Evolutionary conservation across 92 coral and sea anemone species (phyloP), one percentile per base, ranked within the genome.

Genomic region (Muricea muricata): DNA sequence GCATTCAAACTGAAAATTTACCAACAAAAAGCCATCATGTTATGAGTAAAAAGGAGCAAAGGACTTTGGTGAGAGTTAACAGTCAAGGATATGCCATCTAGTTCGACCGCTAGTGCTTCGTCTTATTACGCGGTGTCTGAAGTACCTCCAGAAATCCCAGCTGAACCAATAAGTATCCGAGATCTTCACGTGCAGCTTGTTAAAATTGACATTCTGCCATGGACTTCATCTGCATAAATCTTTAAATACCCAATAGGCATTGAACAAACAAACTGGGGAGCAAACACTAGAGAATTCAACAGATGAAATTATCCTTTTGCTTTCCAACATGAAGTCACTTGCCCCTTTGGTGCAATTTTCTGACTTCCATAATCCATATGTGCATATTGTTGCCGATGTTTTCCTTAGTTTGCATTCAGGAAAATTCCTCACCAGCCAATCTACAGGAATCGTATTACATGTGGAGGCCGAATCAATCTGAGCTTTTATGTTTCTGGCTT

Each of bases 401-500:
- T 68, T 79, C 32, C 69, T 65, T 25, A 79, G 18, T 37, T 86
- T 79, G 23, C 60, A 48, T 33, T 65, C 68, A 2, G 87, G 87
- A 56, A 87, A 87, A 72, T 56, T 32, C 82, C 73, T 69, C 65
- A 79, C 75, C 25, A 81, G 25, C 57, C 67, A 25, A 58, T 8
- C 24, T 58, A 75, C 50, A 56, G 87, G 79, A 2, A 81, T 74
- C 39, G 90, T 87, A 52, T 87, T 82, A 25, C 91, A 87, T 4
- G 91, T 87, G 1, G 87, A 82, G 2, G 87, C 91, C 31, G 87
- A 87, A 81, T 87, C 87, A 55, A 75, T 87, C 42, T 87, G 91
- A 20, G 80, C 87, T 82, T 21, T 58, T 2, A 87, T 77, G 42
- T 32, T 25, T 88, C 78, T 61, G 25, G 79, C 54, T 65, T 75